Percentiles rank a stretch among this genome's conserved stretches.
Conservation (phyloP, 2,888 invertebrate species). For the Dysmachus trigonus region DNA sequence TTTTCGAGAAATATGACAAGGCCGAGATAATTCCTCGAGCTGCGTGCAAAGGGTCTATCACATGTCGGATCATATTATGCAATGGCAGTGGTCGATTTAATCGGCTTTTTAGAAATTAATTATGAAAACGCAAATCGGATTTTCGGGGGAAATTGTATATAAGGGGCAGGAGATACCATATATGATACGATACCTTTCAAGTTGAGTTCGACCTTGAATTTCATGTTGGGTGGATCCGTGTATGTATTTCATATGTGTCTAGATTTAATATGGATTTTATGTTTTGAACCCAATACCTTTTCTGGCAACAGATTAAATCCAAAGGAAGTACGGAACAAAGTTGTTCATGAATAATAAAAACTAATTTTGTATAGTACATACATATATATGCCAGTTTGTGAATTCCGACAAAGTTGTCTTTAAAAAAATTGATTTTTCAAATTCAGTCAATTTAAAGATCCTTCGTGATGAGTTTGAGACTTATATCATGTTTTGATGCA, state of each 20-base stretch:
- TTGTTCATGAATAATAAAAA: background rate
- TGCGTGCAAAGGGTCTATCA: background rate
- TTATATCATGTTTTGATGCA: too few relatives aligned
- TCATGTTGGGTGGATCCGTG: background rate
- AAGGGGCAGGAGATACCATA: too few relatives aligned
- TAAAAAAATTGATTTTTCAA: background rate
- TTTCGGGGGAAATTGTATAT: background rate
- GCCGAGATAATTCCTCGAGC: background rate
- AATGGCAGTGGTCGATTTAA: background rate
- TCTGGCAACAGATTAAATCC: background rate
- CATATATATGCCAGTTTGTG: background rate
- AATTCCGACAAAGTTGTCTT: background rate
- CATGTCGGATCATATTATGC: background rate
- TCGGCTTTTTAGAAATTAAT: background rate
- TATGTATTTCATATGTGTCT: background rate
- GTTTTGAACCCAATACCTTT: background rate
- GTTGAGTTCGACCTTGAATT: background rate
- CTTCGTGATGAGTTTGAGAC: too few relatives aligned
- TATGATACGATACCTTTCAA: background rate
- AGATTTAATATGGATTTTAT: background rate
- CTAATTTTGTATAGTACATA: too few relatives aligned
- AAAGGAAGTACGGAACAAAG: background rate
- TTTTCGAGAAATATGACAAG: background rate
- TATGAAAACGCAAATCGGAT: background rate
- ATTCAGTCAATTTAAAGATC: too few relatives aligned